Conservation (phyloP, 37 sponge, comb jelly and placozoan species). For the Crambe crambe region DNA sequence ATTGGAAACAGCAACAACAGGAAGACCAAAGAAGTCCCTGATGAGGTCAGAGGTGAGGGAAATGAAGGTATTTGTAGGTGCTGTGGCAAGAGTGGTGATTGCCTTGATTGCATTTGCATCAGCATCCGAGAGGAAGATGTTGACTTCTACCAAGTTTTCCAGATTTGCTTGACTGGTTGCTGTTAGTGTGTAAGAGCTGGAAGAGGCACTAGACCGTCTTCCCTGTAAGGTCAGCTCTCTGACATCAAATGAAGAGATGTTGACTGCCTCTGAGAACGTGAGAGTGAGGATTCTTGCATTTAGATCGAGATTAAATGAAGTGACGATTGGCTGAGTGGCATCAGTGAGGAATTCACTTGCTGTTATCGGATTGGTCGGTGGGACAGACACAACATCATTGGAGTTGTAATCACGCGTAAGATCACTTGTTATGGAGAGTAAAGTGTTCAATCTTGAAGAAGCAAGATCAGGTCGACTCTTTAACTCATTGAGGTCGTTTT, state of each 20-base stretch:
- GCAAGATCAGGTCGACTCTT: constrained; percentile 55
- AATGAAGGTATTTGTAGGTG: constrained; percentile 43
- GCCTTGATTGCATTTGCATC: constrained; percentile 76
- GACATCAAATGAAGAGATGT: constrained; percentile 61
- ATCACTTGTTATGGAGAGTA: constrained; percentile 39
- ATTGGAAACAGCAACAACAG: constrained; percentile 37
- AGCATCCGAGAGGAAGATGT: constrained; percentile 31
- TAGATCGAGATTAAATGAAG: constrained; percentile 66
- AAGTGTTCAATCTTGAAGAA: constrained; percentile 27
- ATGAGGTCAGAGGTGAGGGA: constrained; percentile 47
- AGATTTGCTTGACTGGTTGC: background rate
- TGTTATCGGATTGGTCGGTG: constrained; percentile 9
- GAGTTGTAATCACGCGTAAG: constrained; percentile 56
- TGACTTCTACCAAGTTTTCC: constrained; percentile 36
- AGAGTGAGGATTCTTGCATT: constrained; percentile 57
- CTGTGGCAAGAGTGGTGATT: constrained; percentile 61
- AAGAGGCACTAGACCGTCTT: background rate
- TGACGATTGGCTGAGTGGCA: constrained; percentile 42
- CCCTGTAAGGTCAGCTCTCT: constrained; percentile 61
- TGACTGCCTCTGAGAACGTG: constrained; percentile 72
- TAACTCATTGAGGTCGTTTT: constrained; percentile 69
- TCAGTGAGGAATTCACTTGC: constrained; percentile 49
- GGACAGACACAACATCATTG: constrained; percentile 44
- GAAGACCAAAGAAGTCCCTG: constrained; percentile 39
- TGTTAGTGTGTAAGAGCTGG: constrained; percentile 24